phyloP scores from a whole-genome alignment of 2,888 invertebrate species.

The Incurvaria masculella region DNA sequence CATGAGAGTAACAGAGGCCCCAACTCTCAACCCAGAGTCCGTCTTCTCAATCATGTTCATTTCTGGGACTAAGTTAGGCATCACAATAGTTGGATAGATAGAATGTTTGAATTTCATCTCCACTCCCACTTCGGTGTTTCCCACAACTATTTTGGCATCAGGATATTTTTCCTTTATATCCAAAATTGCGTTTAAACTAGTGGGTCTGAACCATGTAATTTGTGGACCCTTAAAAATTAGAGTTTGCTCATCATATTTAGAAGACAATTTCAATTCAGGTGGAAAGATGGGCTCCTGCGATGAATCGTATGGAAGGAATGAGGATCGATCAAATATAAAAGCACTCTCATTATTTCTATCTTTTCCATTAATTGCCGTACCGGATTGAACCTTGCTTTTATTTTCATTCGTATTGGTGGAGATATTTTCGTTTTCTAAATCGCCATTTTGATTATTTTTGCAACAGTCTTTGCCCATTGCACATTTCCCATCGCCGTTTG shows the following conservation, averaged over 20 bases:
- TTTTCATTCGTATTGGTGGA: constrained; percentile 29
- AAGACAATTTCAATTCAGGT: constrained; percentile 66
- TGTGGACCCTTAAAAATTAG: constrained; percentile 47
- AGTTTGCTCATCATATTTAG: constrained; percentile 56
- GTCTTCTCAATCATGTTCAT: constrained; percentile 58
- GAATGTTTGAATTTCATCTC: constrained; percentile 80
- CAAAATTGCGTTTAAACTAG: constrained; percentile 56
- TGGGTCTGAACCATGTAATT: constrained; percentile 69
- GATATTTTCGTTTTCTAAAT: constrained; percentile 30
- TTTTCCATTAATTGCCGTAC: neutral
- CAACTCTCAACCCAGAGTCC: constrained; percentile 64
- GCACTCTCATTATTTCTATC: constrained; percentile 31
- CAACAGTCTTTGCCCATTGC: constrained; percentile 66
- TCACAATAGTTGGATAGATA: constrained; percentile 73
- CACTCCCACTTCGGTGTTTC: constrained; percentile 82
- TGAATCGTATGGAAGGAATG: constrained; percentile 67
- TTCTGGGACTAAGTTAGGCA: constrained; percentile 84
- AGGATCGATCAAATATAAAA: constrained; percentile 56
- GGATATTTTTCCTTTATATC: constrained; percentile 63
- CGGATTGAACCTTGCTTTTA: too few species aligned
- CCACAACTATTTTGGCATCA: constrained; percentile 71
- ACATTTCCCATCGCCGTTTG: constrained; percentile 34
- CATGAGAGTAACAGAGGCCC: constrained; percentile 78
- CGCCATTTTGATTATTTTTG: constrained; percentile 38
- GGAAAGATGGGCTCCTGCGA: constrained; percentile 84